Conservation (phyloP, 2,888 invertebrate genomes). For the Cryptus viduatorius region DNA sequence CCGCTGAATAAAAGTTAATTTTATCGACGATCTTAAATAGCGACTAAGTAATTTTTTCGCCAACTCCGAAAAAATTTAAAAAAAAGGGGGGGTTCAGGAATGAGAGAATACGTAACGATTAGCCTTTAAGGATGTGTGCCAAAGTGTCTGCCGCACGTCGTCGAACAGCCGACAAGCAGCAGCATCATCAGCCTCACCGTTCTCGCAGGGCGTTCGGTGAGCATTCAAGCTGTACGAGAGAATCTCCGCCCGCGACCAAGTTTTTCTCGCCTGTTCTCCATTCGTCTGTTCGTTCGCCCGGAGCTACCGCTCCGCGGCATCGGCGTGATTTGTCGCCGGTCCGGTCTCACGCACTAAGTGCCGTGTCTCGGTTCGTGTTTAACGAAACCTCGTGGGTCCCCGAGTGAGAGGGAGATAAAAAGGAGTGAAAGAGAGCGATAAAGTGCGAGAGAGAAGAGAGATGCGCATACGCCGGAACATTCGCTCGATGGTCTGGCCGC, state of each 20-base stretch:
- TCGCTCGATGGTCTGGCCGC: slow-evolving; percentile 11
- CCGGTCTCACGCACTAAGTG: slow-evolving; percentile 60
- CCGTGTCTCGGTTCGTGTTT: slow-evolving; percentile 57
- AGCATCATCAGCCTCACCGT: slow-evolving; percentile 6
- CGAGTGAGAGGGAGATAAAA: not conserved
- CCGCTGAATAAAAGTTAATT: not conserved
- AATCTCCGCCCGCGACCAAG: slow-evolving; percentile 40
- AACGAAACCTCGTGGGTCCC: slow-evolving; percentile 60
- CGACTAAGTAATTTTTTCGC: not conserved
- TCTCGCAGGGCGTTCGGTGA: not conserved
- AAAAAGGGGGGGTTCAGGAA: slow-evolving; percentile 15
- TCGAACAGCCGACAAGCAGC: slow-evolving; percentile 28
- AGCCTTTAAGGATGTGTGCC: slow-evolving; percentile 54
- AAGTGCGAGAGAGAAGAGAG: not conserved
- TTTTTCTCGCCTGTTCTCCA: slow-evolving; percentile 42
- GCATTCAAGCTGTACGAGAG: not conserved
- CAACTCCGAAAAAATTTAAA: not conserved
- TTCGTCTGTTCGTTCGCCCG: slow-evolving; percentile 30
- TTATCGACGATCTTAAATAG: not conserved
- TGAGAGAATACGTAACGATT: slow-evolving; percentile 47
- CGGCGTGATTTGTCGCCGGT: slow-evolving; percentile 60
- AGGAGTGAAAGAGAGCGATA: not conserved
- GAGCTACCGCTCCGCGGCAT: slow-evolving; percentile 25
- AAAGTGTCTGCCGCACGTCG: slow-evolving; percentile 60
- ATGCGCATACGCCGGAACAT: slow-evolving; percentile 40